A percentile compares a stretch with the other conserved stretches of the same genome.
Evolutionary conservation across 1,140 invertebrate species (phyloP).

Genomic region (Eumeta japonica): DNA sequence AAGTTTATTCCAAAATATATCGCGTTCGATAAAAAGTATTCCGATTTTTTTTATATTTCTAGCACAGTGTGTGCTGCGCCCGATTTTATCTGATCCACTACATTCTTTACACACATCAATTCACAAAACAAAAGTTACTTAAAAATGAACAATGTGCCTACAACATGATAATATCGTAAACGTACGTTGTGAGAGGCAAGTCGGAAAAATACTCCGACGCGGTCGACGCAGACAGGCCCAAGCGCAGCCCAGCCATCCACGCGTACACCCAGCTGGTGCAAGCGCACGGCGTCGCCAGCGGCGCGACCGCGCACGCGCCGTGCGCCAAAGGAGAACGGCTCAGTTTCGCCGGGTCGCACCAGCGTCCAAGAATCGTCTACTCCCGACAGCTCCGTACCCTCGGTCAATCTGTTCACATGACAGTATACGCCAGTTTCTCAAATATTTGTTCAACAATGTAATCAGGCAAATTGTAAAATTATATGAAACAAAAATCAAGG

Average conservation of each 20-base stretch:
- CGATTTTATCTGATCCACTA: too few relatives aligned
- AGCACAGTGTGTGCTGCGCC: too few relatives aligned
- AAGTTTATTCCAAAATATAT: too few relatives aligned
- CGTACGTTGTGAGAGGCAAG: conserved; percentile 61
- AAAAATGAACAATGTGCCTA: neutral
- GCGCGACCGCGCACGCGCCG: conserved; percentile 79
- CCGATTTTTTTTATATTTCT: too few relatives aligned
- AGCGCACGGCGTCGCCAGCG: conserved; percentile 73
- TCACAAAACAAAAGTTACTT: too few relatives aligned
- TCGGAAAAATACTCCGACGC: conserved; percentile 91
- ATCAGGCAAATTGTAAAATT: neutral
- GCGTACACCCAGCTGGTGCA: conserved; percentile 86
- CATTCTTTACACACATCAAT: too few relatives aligned
- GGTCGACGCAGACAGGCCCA: conserved; percentile 89
- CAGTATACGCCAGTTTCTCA: too few relatives aligned
- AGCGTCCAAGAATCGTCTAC: conserved; percentile 66
- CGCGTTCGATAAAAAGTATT: too few relatives aligned
- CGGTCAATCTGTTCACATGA: conserved; percentile 23
- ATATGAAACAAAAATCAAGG: too few relatives aligned
- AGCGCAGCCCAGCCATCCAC: conserved; percentile 89
- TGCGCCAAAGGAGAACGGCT: conserved; percentile 81
- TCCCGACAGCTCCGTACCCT: conserved; percentile 17
- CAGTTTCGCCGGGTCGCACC: conserved; percentile 69
- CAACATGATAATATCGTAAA: conserved; percentile 1
- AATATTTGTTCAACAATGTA: neutral